A percentile compares a stretch with the other conserved stretches of the same genome.
These are phyloP conservation scores for Chauna torquata DNA, from an alignment of 2,113 vertebrate genomes.

Conservation along the genomic window DNA sequence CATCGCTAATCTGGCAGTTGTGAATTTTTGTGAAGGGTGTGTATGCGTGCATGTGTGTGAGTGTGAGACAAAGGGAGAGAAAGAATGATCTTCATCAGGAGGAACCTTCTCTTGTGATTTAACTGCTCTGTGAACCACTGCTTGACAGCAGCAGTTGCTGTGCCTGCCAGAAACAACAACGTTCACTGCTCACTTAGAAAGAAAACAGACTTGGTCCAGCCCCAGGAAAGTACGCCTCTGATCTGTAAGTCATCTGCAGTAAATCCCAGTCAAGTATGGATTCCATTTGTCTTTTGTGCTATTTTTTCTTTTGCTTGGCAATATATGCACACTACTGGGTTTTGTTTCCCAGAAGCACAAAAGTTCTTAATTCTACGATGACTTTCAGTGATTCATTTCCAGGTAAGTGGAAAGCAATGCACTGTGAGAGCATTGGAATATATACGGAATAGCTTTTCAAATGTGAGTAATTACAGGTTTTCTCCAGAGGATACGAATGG, in stretches of 20 bases:
- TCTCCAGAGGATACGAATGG: background rate
- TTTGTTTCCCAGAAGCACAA: conserved; percentile 19
- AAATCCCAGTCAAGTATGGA: background rate
- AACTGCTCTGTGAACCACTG: background rate
- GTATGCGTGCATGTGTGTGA: background rate
- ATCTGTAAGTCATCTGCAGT: conserved; percentile 12
- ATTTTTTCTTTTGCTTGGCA: background rate
- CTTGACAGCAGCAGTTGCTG: background rate
- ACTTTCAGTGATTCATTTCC: conserved; percentile 15
- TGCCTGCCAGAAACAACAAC: background rate
- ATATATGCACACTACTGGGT: background rate
- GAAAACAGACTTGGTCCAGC: background rate
- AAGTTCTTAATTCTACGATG: background rate
- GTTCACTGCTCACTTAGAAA: background rate
- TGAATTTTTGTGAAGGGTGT: conserved; percentile 14
- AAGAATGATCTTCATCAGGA: background rate
- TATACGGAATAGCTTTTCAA: background rate
- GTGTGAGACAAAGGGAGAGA: background rate
- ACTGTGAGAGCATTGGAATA: background rate
- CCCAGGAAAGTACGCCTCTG: background rate
- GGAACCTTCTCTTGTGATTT: background rate
- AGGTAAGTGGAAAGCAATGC: conserved; percentile 8
- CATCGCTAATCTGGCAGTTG: background rate
- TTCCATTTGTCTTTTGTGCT: background rate
- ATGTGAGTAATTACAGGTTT: background rate